Base-by-base conservation (phyloP, 2,113 vertebrate genomes). In the Sylvicapra grimmia region DNA sequence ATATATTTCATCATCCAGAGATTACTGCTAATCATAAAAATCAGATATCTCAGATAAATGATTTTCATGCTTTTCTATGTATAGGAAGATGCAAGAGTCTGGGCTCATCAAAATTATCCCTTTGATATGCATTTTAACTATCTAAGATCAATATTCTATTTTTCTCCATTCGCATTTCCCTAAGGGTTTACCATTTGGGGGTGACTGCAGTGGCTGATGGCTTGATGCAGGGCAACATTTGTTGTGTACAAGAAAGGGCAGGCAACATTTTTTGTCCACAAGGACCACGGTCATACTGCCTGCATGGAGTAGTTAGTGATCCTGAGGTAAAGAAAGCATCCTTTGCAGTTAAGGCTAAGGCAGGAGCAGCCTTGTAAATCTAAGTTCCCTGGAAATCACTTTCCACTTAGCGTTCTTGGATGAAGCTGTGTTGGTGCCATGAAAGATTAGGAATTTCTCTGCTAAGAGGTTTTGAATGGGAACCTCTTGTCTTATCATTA, bases 331-430 rank as follows among this genome's bases (percentile, higher is more conserved):
- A 31, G 29, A n/a, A 68, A 33, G 18, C 0, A 0, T 40, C 19
- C 11, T 61, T 33, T 49, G 9, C 6, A 77, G 0, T 0, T 14
- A 63, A 68, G 33, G 6, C 1, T 33, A 47, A 88, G 27, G 31
- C 2, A 2, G 5, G 4, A 91, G 5, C 10, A 29, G 0, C 14
- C 5, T 47, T 31, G 6, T 44, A 68, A 47, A 29, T 79, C 5
- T 36, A 10, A 14, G 2, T 44, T 40, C 8, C 16, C 15, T 82
- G 6, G 33, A 63, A 91, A 31, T 36, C 59, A 21, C 19, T 49
- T 92, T 75, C 31, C 4, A 27, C 18, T 82, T 79, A 51, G 8
- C 47, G 61, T 90, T 93, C 75, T 61, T 63, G 11, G 31, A 8
- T 33, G 13, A 4, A 40, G 49, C 36, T 21, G 11, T 14, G 1